Evolutionary conservation across 2,113 vertebrate genomes (phyloP).

Genomic region (Dicrurus megarhynchus): DNA sequence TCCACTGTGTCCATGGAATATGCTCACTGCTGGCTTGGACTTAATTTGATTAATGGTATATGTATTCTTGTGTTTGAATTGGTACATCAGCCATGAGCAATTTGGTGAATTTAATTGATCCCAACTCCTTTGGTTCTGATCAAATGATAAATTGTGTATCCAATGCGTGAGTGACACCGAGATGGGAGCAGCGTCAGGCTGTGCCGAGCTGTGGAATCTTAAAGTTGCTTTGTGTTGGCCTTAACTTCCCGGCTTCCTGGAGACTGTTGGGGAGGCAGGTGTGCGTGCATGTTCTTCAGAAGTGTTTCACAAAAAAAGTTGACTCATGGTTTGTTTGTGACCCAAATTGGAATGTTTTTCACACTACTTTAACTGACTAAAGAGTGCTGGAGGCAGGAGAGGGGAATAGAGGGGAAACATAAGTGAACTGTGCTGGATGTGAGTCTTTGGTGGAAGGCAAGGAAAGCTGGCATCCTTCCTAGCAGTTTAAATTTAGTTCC

Average conservation of each 20-base stretch:
- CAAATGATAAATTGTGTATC: neutral
- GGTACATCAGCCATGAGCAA: neutral
- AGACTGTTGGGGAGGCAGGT: neutral
- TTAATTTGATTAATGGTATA: neutral
- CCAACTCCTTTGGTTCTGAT: neutral
- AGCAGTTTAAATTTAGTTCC: slow-evolving; percentile 7
- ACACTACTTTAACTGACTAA: neutral
- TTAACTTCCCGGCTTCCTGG: neutral
- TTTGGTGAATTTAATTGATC: neutral
- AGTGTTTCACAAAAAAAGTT: neutral
- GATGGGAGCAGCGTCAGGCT: fast-evolving
- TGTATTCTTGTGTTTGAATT: neutral
- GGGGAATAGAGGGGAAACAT: neutral
- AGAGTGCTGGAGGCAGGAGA: neutral
- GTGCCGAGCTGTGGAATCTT: neutral
- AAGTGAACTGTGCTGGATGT: neutral
- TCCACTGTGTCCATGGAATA: no score
- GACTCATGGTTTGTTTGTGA: neutral
- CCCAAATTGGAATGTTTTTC: neutral
- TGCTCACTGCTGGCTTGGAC: neutral
- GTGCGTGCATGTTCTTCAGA: neutral
- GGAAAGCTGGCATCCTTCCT: neutral
- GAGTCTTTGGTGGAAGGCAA: neutral
- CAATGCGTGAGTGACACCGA: fast-evolving
- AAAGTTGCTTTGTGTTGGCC: neutral